Evolutionary conservation across 2,797 vertebrate genomes (phyloP).

Genomic region (Bucorvus abyssinicus): DNA sequence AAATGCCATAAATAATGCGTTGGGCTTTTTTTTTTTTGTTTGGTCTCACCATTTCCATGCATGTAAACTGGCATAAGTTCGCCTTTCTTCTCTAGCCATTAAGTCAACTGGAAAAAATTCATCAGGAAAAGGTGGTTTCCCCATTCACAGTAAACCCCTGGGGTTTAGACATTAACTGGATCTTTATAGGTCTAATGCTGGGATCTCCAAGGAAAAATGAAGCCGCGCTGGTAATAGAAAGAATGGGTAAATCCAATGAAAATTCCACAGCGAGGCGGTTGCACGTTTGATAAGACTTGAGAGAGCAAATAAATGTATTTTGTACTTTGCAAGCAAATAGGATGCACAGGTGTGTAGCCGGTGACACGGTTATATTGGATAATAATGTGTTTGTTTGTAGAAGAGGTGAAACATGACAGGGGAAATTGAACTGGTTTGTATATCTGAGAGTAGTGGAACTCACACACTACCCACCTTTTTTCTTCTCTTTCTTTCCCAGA

Average conservation of each 20-base stretch:
- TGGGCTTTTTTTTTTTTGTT: neutral
- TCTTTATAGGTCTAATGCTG: neutral
- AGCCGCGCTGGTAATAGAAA: neutral
- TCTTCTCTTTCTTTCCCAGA: neutral
- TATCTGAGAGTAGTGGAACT: neutral
- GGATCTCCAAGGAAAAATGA: slow-evolving; percentile 38
- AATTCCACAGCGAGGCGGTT: neutral
- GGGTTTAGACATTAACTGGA: slow-evolving; percentile 8
- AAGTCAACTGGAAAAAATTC: slow-evolving; percentile 54
- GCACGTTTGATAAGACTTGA: neutral
- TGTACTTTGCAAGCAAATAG: neutral
- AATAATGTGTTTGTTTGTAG: neutral
- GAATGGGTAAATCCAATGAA: neutral
- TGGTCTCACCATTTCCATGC: slow-evolving; percentile 51
- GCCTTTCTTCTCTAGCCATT: slow-evolving; percentile 31
- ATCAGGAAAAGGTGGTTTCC: slow-evolving; percentile 57
- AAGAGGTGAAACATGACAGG: neutral
- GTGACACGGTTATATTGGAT: neutral
- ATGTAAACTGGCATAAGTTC: slow-evolving; percentile 33
- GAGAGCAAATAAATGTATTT: neutral
- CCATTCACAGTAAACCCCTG: slow-evolving; percentile 49
- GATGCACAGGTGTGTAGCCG: neutral
- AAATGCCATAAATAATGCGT: slow-evolving; percentile 42
- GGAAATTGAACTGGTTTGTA: neutral
- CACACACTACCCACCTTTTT: neutral